Conservation (phyloP, 2,797 vertebrate genomes). For the Loris lydekkerianus region DNA sequence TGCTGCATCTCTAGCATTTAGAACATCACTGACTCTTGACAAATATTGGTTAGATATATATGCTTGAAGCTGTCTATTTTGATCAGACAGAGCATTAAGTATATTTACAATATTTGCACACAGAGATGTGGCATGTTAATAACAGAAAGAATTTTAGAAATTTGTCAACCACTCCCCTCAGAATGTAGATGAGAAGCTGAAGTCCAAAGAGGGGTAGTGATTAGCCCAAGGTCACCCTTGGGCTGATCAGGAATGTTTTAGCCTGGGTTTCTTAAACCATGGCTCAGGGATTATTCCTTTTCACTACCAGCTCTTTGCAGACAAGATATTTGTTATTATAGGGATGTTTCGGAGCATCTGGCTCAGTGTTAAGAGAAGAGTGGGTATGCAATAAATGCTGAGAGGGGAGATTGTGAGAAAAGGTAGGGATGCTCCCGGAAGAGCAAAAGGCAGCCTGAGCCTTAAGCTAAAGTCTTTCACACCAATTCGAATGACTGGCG, state of each 20-base stretch:
- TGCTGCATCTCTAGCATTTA: background rate
- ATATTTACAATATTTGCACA: background rate
- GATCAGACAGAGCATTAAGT: background rate
- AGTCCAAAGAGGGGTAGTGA: background rate
- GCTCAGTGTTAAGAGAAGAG: background rate
- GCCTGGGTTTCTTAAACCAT: background rate
- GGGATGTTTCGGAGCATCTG: constrained; percentile 18
- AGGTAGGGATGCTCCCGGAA: background rate
- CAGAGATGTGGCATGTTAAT: background rate
- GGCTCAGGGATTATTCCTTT: background rate
- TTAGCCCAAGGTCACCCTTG: background rate
- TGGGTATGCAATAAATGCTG: constrained; percentile 22
- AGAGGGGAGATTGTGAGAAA: constrained; percentile 35
- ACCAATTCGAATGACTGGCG: constrained; percentile 5
- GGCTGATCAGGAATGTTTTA: background rate
- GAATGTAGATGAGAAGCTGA: background rate
- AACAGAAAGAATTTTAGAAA: background rate
- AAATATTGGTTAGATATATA: background rate
- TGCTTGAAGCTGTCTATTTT: background rate
- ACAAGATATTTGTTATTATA: background rate
- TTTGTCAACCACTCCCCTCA: background rate
- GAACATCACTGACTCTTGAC: background rate
- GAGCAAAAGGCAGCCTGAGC: background rate
- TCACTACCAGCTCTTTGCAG: background rate
- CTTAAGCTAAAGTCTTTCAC: constrained; percentile 30